Base-by-base conservation (phyloP, 2,888 invertebrate genomes). In the Apantesis nais region DNA sequence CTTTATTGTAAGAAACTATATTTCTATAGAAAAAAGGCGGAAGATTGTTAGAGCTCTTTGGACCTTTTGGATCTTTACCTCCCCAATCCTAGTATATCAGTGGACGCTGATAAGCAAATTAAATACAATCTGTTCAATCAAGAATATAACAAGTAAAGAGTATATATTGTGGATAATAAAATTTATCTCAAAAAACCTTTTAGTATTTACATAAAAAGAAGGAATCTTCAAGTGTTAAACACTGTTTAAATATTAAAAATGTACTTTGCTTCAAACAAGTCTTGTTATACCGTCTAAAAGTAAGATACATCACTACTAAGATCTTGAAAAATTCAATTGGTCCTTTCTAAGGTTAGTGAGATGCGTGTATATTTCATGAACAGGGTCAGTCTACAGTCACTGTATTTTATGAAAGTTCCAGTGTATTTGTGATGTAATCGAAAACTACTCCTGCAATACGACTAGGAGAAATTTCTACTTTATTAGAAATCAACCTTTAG, bases 241-340 rank as follows among this genome's bases (percentile, higher is more conserved):
- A 39, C 16, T 37, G 55, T 68, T 63, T 41, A 55, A 63, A 58
- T 68, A 68, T 68, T 63, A 41, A 68, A 31, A 9, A 63, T 41
- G 37, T 29, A 63, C 22, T 44, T 29, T 41, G 39, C 29, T 1
- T 63, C 29, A 63, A 44, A 25, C 62, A 25, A 25, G 22, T 44
- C 31, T 44, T 63, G 63, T 44, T 22, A 31, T 31, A 44, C 11
- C 39, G 14, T 63, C 16, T 52, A 52, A 16, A 67, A 67, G 37
- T 34, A 37, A n/a, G 7, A 31, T 31, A 55, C 29, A 44, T 60
- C 44, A 25, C 58, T 58, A 55, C 68, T n/a, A 29, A 11, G 29
- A 29, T 55, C 44, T 64, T 63, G 44, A 71, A 72, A 74, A 76
- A 74, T 71, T 72, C 70, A 68, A 70, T 68, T 61, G 44, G 58